Percentiles rank a stretch among this genome's conserved stretches.
phyloP scores from a whole-genome alignment of 1,140 invertebrate genomes.

The Formica selysi region DNA sequence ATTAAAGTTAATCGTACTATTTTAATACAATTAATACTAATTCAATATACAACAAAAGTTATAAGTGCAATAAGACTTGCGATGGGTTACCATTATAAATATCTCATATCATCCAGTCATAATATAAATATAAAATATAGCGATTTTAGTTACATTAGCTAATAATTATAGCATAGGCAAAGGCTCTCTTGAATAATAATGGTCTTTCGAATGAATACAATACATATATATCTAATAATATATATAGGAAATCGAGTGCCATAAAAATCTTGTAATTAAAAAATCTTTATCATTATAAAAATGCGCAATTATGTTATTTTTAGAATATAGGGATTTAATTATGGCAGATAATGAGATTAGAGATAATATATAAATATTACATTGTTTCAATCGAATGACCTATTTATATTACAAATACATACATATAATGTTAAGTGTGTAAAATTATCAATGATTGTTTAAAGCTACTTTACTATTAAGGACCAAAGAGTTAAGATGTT shows the following conservation, averaged over 20 bases:
- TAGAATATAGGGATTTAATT: slow-evolving; percentile 22
- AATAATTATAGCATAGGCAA: slow-evolving; percentile 59
- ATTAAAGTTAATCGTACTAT: slow-evolving; percentile 70
- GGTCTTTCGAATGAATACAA: slow-evolving; percentile 66
- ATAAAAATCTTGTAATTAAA: slow-evolving; percentile 67
- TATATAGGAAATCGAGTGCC: slow-evolving; percentile 67
- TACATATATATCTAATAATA: slow-evolving; percentile 49
- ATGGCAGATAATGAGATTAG: slow-evolving; percentile 51
- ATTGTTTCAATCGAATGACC: slow-evolving; percentile 66
- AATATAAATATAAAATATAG: slow-evolving; percentile 76
- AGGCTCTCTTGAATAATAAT: slow-evolving; percentile 66
- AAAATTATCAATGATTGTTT: slow-evolving; percentile 70
- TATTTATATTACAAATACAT: slow-evolving; percentile 70
- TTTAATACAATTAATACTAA: slow-evolving; percentile 73
- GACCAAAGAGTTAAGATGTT: slow-evolving; percentile 85
- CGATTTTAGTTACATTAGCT: slow-evolving; percentile 41
- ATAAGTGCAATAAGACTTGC: slow-evolving; percentile 82
- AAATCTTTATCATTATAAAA: slow-evolving; percentile 12
- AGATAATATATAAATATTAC: slow-evolving; percentile 47
- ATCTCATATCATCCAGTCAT: slow-evolving; percentile 78
- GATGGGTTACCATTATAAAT: slow-evolving; percentile 82
- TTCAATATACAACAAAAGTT: slow-evolving; percentile 66
- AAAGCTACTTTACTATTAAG: slow-evolving; percentile 84
- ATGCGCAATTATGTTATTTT: slow-evolving; percentile 11
- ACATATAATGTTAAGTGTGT: slow-evolving; percentile 72